Evolutionary conservation across 2,888 invertebrate genomes (phyloP).

Genomic region (Siphlonurus alternatus): DNA sequence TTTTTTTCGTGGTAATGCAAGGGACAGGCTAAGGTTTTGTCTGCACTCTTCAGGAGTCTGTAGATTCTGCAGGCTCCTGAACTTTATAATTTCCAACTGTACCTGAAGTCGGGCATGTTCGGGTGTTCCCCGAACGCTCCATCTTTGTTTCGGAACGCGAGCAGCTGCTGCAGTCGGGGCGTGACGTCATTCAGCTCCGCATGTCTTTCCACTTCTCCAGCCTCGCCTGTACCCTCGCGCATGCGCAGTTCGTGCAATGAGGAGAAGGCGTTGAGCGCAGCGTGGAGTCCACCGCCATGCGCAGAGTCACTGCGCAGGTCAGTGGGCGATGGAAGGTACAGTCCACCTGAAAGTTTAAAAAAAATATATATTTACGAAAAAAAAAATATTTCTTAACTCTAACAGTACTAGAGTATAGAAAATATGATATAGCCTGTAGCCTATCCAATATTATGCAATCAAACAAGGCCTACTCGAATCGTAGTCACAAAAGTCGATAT

Average conservation of each 20-base stretch:
- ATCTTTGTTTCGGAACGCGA: conserved; percentile 44
- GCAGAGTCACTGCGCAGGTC: background rate
- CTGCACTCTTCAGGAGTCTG: no score
- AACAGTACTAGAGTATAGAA: no score
- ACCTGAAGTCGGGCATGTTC: conserved; percentile 39
- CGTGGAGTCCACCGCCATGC: background rate
- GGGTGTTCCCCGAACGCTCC: conserved; percentile 50
- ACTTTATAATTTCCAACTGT: no score
- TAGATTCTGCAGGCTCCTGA: no score
- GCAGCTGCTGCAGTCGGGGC: conserved; percentile 39
- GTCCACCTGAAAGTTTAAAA: conserved; percentile 10
- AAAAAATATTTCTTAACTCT: background rate
- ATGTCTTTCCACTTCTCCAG: background rate
- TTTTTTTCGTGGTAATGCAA: no score
- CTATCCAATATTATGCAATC: no score
- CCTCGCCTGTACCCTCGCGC: conserved; percentile 8
- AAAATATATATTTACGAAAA: conserved; percentile 1
- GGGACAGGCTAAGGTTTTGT: no score
- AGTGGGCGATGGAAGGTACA: conserved; percentile 10
- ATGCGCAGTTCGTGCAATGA: conserved; percentile 23
- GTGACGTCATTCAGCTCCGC: conserved; percentile 5
- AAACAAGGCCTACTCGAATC: no score
- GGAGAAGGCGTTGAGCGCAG: conserved; percentile 36
- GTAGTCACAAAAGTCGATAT: no score
- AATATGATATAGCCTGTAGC: no score